These are phyloP conservation scores for Sinodicranocentrus sp. DNA, from an alignment of 2,888 invertebrate genomes.

Conservation along the genomic window DNA sequence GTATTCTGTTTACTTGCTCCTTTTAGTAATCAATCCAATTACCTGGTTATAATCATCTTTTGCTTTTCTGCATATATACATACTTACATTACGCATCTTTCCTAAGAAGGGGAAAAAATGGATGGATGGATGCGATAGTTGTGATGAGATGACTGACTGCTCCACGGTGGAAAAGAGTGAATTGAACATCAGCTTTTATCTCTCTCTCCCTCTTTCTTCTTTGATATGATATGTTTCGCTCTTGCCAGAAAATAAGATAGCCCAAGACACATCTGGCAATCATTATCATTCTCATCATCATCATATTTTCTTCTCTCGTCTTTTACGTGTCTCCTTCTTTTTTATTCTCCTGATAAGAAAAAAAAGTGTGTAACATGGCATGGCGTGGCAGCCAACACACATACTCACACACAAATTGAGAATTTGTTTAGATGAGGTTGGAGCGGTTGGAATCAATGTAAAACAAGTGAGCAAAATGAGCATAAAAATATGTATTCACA, in stretches of 20 bases:
- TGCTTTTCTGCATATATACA: slow-evolving; percentile 6
- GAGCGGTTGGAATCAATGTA: slow-evolving; percentile 37
- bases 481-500: slow-evolving; percentile 28
- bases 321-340: slow-evolving; percentile 19
- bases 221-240: neutral
- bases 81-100: neutral
- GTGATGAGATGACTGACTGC: slow-evolving; percentile 11
- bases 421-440: slow-evolving; percentile 29
- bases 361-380: slow-evolving; percentile 44
- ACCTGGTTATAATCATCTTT: slow-evolving; percentile 33
- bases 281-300: slow-evolving; percentile 45
- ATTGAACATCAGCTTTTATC: slow-evolving; percentile 49
- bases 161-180: slow-evolving; percentile 21
- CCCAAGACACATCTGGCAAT: slow-evolving; percentile 47
- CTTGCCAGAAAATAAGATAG: neutral
- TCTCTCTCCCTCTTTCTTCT: slow-evolving; percentile 29
- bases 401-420: slow-evolving; percentile 24
- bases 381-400: slow-evolving; percentile 38
- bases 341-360: too few species aligned
- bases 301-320: slow-evolving; percentile 8
- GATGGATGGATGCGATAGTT: neutral
- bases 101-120: neutral
- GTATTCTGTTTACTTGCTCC: neutral
- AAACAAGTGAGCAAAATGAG: slow-evolving; percentile 39
- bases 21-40: slow-evolving; percentile 33